A percentile compares a stretch with the other conserved stretches of the same genome.
These are phyloP conservation scores for Galerucella pusilla DNA, from an alignment of 2,888 invertebrate species.

Conservation along the genomic window DNA sequence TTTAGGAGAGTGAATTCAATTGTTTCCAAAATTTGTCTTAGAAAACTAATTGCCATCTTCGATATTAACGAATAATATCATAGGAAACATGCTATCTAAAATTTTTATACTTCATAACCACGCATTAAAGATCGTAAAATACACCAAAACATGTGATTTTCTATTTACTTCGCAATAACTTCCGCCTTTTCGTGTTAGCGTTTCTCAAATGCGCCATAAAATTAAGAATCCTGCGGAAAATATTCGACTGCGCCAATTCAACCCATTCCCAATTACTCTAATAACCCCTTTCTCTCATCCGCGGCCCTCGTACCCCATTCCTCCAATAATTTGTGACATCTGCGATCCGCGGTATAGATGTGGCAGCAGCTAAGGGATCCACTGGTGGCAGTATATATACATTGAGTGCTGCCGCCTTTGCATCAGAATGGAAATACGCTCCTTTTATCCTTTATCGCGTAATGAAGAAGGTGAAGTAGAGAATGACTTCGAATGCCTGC, in stretches of 20 bases:
- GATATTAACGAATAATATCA: no score
- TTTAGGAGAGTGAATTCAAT: no score
- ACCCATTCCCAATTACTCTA: constrained; percentile 47
- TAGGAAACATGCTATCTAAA: no score
- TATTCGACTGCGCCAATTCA: constrained; percentile 35
- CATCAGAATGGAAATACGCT: constrained; percentile 59
- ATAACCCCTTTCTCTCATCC: constrained; percentile 46
- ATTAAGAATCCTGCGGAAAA: constrained; percentile 30
- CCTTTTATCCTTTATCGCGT: constrained; percentile 61
- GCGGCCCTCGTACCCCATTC: constrained; percentile 28
- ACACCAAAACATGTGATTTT: background rate
- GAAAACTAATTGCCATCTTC: no score
- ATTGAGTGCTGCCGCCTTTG: constrained; percentile 33
- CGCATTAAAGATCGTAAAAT: background rate
- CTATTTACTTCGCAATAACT: background rate
- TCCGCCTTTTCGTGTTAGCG: background rate
- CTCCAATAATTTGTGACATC: constrained; percentile 60
- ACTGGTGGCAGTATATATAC: constrained; percentile 7
- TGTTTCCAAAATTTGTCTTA: no score
- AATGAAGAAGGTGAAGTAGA: constrained; percentile 60
- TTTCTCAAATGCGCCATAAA: constrained; percentile 8
- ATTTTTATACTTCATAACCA: no score
- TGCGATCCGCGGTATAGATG: constrained; percentile 55
- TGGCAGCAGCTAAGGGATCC: constrained; percentile 18
- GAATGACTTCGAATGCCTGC: constrained; percentile 53